These are phyloP conservation scores for Papilio helenus DNA, from an alignment of 1,140 invertebrate genomes.

Conservation along the genomic window DNA sequence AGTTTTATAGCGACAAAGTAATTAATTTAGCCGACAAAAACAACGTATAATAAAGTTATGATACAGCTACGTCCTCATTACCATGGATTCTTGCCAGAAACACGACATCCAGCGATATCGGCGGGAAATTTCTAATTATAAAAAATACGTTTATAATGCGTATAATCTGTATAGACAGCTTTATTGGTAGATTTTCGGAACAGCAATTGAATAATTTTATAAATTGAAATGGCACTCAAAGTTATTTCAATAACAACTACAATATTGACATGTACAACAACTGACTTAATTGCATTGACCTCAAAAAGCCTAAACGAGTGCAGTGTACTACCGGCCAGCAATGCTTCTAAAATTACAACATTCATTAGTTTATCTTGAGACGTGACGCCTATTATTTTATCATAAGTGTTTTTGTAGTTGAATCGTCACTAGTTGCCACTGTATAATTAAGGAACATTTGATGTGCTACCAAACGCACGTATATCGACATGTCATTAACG, in stretches of 20 bases:
- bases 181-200: background rate
- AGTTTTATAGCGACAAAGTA: conserved; percentile 8
- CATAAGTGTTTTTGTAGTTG: conserved; percentile 59
- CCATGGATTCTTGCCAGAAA: conserved; percentile 54
- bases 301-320: conserved; percentile 29
- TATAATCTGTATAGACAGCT: background rate
- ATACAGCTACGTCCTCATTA: conserved; percentile 54
- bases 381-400: conserved; percentile 55
- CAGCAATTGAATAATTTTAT: background rate
- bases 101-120: conserved; percentile 50
- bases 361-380: conserved; percentile 60
- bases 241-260: background rate
- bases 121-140: conserved; percentile 45
- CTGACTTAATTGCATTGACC: conserved; percentile 28
- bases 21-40: conserved; percentile 16
- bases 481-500: conserved; percentile 19
- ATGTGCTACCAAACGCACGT: conserved; percentile 10
- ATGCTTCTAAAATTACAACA: conserved; percentile 47
- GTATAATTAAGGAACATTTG: conserved; percentile 17
- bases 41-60: conserved; percentile 27
- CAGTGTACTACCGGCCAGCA: conserved; percentile 33
- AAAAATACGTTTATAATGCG: background rate
- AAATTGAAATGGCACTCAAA: background rate
- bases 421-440: conserved; percentile 32
- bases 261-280: conserved; percentile 11